These are phyloP conservation scores for Cylindroiulus punctatus DNA, from an alignment of 2,888 invertebrate species.

Conservation along the genomic window DNA sequence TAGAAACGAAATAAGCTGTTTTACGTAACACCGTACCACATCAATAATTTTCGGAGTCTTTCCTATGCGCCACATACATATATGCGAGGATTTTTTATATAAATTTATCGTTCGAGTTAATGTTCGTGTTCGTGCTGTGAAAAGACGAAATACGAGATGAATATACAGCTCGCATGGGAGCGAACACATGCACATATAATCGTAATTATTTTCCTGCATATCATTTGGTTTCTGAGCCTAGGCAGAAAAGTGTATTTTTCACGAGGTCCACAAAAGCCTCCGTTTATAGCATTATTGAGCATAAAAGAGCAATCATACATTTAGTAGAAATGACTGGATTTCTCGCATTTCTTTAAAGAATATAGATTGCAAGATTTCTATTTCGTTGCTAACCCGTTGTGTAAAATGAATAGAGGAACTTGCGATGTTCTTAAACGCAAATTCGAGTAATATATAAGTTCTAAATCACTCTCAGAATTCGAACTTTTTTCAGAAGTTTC, in stretches of 20 bases:
- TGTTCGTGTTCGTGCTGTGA: background rate
- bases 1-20: constrained; percentile 12
- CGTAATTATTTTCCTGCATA: constrained; percentile 2
- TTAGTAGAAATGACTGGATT: background rate
- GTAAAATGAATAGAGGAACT: background rate
- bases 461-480: too few relatives aligned
- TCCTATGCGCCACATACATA: background rate
- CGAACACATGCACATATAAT: background rate
- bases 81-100: background rate
- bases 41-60: background rate
- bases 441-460: too few relatives aligned
- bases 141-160: background rate
- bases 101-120: background rate
- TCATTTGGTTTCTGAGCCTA: background rate
- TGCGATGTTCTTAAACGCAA: background rate
- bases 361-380: background rate
- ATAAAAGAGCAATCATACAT: too few relatives aligned
- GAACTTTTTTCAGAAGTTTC: too few relatives aligned
- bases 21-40: background rate
- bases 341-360: background rate
- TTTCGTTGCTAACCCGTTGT: background rate
- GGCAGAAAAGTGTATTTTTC: background rate
- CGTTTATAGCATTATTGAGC: too few relatives aligned
- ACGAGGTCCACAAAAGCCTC: too few relatives aligned
- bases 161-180: background rate